A percentile compares a stretch with the other conserved stretches of the same genome.
These are phyloP conservation scores for Coryphaenoides rupestris DNA, from an alignment of 2,113 vertebrate genomes.

Conservation along the genomic window DNA sequence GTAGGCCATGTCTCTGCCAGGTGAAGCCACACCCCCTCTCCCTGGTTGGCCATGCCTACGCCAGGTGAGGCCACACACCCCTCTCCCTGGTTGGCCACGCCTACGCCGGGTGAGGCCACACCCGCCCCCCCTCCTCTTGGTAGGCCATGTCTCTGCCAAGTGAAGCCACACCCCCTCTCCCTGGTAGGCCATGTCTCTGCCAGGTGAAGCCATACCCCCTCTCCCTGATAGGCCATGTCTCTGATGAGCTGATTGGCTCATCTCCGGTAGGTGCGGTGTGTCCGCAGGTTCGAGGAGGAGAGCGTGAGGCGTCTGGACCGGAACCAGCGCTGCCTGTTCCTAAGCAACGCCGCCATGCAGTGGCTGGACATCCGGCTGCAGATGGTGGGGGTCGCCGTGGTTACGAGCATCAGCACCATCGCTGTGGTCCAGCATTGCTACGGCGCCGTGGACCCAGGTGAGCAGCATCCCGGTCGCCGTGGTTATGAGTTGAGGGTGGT, in stretches of 20 bases:
- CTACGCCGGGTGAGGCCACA: not conserved
- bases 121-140: not conserved
- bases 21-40: conserved; percentile 53
- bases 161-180: not conserved
- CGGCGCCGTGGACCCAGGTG: conserved; percentile 83
- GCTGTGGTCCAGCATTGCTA: conserved; percentile 86
- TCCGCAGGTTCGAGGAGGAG: conserved; percentile 85
- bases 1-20: conserved; percentile 73
- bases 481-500: not conserved
- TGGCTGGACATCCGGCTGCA: conserved; percentile 96
- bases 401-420: conserved; percentile 80
- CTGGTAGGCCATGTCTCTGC: not conserved
- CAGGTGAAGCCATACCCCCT: not conserved
- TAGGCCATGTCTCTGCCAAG: no score
- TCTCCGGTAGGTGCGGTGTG: no score
- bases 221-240: no score
- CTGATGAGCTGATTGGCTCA: no score
- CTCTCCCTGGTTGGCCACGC: not conserved
- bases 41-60: no score
- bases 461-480: not conserved
- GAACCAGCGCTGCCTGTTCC: conserved; percentile 92
- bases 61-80: no score
- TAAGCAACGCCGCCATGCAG: conserved; percentile 80
- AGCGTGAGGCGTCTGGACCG: conserved; percentile 79
- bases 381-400: conserved; percentile 87